Base-by-base conservation (phyloP, 35 echinoderm and acorn worm genomes). In the Strongylocentrotus purpuratus region DNA sequence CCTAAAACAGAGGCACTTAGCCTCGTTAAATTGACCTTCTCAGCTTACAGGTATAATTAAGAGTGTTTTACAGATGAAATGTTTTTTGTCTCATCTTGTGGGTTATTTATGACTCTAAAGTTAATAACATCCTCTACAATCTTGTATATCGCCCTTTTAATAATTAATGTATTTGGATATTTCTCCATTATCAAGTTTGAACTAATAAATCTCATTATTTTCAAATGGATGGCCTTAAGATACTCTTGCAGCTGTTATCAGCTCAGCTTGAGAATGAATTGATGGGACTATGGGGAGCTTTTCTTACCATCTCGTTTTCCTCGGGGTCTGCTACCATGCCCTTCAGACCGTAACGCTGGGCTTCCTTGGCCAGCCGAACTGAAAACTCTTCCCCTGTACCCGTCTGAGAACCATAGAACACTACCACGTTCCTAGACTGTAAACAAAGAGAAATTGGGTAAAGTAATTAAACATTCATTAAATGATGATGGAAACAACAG, bases 361-460 rank as follows among this genome's bases (percentile, higher is more conserved):
- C 90, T 88, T 98, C 98, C 86, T 99, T 99, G 10, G 98, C 95
- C 88, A 99, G 95, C 31, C 97, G 59, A 20, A 95, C 95, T 22
- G 98, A 97, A 98, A 99, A 99, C 85, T 99, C 98, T 94, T 99
- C 98, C 32, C 95, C 97, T 48, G 97, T 99, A 31, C 98, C 98
- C 13, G 98, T 99, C 93, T 99, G 98, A 0, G 98, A 99, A 11
- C 98, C 98, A 94, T 98, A 99, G 94, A 99, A 99, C 31, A 99
- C 96, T 13, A 99, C 95, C 11, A 98, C 96, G 91, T 99, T 99
- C 90, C 94, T 96, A 33, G 95, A 94, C 98, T 99, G 78, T 31
- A 58, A 33, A 70, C 61, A 70, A 25, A 1, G 20, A 92, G 91
- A 86, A 15, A 95, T 85, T 61, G 33, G 31, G 58, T 33, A 86